These are phyloP conservation scores for Drosophila rellima DNA, from an alignment of 2,888 invertebrate genomes.

Conservation along the genomic window DNA sequence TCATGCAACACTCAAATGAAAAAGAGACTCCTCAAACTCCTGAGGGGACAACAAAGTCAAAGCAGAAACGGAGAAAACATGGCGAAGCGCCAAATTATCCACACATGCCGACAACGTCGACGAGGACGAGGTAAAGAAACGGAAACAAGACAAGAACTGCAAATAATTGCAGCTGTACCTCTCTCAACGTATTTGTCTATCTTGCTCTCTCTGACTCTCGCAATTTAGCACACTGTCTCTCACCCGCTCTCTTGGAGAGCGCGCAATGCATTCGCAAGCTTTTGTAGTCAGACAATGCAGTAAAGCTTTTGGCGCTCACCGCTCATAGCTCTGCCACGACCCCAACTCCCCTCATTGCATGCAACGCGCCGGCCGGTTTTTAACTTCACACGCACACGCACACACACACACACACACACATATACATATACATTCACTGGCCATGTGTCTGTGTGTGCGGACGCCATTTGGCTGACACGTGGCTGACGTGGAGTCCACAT, in stretches of 20 bases:
- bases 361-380: conserved; percentile 76
- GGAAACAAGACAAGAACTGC: conserved; percentile 75
- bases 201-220: conserved; percentile 8
- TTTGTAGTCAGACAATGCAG: conserved; percentile 58
- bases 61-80: conserved; percentile 68
- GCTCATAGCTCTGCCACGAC: conserved; percentile 7
- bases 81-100: conserved; percentile 84
- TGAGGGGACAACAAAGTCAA: conserved; percentile 21
- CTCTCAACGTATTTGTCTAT: conserved; percentile 7
- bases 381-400: conserved; percentile 24
- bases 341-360: conserved; percentile 33
- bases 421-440: too few relatives aligned
- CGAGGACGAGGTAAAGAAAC: conserved; percentile 44
- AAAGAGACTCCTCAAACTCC: conserved; percentile 47
- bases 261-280: conserved; percentile 68
- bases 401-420: background rate
- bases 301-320: conserved; percentile 62
- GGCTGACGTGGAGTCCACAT: conserved; percentile 67
- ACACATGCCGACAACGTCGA: conserved; percentile 64
- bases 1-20: conserved; percentile 67
- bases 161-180: conserved; percentile 73
- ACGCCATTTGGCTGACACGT: conserved; percentile 78
- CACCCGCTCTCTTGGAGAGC: conserved; percentile 24
- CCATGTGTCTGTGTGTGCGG: conserved; percentile 51
- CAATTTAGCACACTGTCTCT: background rate